Conservation (phyloP, 2,797 vertebrate genomes). For the Microchirus variegatus region DNA sequence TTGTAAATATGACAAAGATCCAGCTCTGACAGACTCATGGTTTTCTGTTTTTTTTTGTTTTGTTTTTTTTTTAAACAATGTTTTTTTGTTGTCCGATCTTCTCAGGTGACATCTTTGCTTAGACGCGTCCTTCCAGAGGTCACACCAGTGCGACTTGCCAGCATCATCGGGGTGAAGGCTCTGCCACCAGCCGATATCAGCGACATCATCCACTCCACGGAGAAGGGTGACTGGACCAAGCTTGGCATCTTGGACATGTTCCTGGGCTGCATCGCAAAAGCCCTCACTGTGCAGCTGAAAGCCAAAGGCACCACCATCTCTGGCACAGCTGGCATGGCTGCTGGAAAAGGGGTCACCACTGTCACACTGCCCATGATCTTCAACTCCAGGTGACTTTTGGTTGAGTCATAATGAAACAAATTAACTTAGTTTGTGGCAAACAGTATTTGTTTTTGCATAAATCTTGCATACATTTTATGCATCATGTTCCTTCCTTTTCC, state of each 20-base stretch:
- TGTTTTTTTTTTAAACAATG: not conserved
- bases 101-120: constrained; percentile 94
- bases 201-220: constrained; percentile 99
- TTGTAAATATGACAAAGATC: too few species aligned
- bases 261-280: constrained; percentile 98
- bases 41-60: not conserved
- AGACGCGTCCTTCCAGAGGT: constrained; percentile 97
- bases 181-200: constrained; percentile 98
- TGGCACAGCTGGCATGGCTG: constrained; percentile 91
- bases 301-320: constrained; percentile 97
- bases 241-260: constrained; percentile 99
- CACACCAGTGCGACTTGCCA: constrained; percentile 93
- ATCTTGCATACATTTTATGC: not conserved
- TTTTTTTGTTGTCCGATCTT: not conserved
- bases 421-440: not conserved
- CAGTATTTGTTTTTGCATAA: not conserved
- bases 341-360: constrained; percentile 96
- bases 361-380: constrained; percentile 99
- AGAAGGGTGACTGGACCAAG: constrained; percentile 99
- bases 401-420: not conserved
- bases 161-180: constrained; percentile 97
- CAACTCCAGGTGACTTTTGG: constrained; percentile 90
- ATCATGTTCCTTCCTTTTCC: constrained; percentile 11
- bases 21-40: too few species aligned
- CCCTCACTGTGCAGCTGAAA: constrained; percentile 98